phyloP scores from a whole-genome alignment of 2,888 invertebrate species.

The Chymomyza procnemis region DNA sequence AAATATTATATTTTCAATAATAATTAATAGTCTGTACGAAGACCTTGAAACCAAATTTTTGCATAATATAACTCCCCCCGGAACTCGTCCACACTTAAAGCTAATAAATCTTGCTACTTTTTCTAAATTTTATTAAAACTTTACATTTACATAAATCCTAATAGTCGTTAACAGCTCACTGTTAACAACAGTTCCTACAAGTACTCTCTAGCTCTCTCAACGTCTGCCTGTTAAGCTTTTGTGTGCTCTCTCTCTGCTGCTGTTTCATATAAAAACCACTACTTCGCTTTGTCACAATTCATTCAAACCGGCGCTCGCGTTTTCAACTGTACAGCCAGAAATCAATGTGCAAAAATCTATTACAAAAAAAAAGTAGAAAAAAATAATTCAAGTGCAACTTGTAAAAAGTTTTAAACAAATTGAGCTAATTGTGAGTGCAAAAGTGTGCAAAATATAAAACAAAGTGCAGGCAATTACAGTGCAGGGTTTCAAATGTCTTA shows the following conservation, averaged over 20 bases:
- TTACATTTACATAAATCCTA: too few relatives aligned
- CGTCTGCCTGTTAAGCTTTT: slow-evolving; percentile 7
- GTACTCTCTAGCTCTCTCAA: slow-evolving; percentile 31
- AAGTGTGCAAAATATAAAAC: slow-evolving; percentile 8
- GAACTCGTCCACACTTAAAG: too few relatives aligned
- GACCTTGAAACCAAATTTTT: too few relatives aligned
- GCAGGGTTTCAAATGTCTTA: slow-evolving; percentile 20
- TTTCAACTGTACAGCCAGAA: slow-evolving; percentile 2
- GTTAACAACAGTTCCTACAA: neutral
- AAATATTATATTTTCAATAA: too few relatives aligned
- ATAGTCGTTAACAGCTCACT: neutral
- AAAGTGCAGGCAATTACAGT: slow-evolving; percentile 5
- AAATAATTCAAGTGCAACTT: slow-evolving; percentile 53
- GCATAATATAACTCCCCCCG: too few relatives aligned
- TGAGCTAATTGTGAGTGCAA: slow-evolving; percentile 17
- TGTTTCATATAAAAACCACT: slow-evolving; percentile 46
- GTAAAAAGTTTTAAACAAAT: slow-evolving; percentile 31
- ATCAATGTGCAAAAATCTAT: slow-evolving; percentile 13
- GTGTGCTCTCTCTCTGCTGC: neutral
- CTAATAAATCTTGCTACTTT: too few relatives aligned
- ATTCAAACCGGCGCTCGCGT: slow-evolving; percentile 54
- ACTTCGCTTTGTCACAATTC: slow-evolving; percentile 2
- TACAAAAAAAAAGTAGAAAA: slow-evolving; percentile 1
- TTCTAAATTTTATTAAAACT: too few relatives aligned
- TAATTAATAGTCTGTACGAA: too few relatives aligned